Base-by-base conservation (phyloP, 2,113 vertebrate species). In the Tapirus terrestris region DNA sequence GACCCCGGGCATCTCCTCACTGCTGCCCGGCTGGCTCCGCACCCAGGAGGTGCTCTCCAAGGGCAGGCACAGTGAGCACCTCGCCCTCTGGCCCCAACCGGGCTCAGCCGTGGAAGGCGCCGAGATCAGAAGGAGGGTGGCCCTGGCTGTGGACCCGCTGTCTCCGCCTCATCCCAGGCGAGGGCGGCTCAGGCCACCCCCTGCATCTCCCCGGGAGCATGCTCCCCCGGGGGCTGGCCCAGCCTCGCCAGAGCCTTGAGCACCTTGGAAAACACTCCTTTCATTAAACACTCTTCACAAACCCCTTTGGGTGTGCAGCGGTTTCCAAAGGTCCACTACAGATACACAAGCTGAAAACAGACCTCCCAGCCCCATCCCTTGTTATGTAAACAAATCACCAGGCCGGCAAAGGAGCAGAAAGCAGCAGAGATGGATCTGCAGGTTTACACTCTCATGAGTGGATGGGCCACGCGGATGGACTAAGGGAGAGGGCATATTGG, bases 381-480 rank as follows among this genome's bases (percentile, higher is more conserved):
- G 51, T 53, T 53, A 53, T 3, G 1, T 29, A 27, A 75, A 9
- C 14, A 48, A 31, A 10, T 18, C 2, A 27, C 31, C 27, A 17
- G 51, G 27, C 4, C 39, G 11, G 56, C 43, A 17, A n/a, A 61
- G 39, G 56, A 51, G 13, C 3, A 0, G 6, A 25, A 27, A 12
- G 14, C 29, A 8, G 33, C 33, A 33, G 9, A 14, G 5, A 27
- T 0, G 2, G 31, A 21, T 39, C 14, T 36, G 1, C 0, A 0
- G 29, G 13, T 16, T 6, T 48, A 27, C 1, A 13, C 31, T 45
- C 73, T 2, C 7, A 2, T 18, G 8, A 10, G 51, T 10, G 21
- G 48, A 14, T 2, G 0, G 29, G 17, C 12, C 3, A 3, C 11
- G 8, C 4, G 6, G 43, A 21, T 8, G 12, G 48, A 16, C 17